Percentiles rank a stretch among this genome's conserved stretches.
phyloP scores from a whole-genome alignment of 2,113 vertebrate species.

The Coryphaenoides rupestris region DNA sequence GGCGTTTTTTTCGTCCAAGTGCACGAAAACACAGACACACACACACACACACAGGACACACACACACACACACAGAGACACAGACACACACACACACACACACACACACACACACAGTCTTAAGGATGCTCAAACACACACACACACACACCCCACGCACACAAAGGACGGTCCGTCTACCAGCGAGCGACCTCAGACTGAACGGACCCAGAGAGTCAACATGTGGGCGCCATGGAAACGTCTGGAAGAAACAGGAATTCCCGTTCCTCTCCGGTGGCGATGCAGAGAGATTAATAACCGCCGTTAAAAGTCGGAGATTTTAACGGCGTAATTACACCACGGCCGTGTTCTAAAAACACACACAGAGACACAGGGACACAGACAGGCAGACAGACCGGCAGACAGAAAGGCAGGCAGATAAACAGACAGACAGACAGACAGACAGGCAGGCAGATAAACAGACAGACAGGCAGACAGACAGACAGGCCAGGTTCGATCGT shows the following conservation, averaged over 20 bases:
- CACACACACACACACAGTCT: background rate
- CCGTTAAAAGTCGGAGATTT: background rate
- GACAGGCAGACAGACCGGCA: too few relatives aligned
- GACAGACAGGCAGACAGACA: too few relatives aligned
- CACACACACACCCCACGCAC: background rate
- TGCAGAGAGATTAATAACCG: background rate
- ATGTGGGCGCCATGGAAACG: slow-evolving; percentile 33
- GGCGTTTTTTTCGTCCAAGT: too few relatives aligned
- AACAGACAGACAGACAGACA: too few relatives aligned
- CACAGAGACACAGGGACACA: too few relatives aligned
- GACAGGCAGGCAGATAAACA: too few relatives aligned
- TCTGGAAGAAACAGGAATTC: slow-evolving; percentile 34
- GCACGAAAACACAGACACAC: too few relatives aligned
- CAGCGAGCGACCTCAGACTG: slow-evolving; percentile 29
- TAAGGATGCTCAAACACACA: background rate
- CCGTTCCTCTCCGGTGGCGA: background rate
- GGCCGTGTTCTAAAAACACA: too few relatives aligned
- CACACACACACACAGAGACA: too few relatives aligned
- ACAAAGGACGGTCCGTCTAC: background rate
- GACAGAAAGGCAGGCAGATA: too few relatives aligned
- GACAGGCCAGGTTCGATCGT: too few relatives aligned
- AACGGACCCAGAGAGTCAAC: slow-evolving; percentile 40
- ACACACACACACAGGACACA: too few relatives aligned
- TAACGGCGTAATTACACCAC: background rate
- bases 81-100: slow-evolving; percentile 2